Percentiles rank a stretch among this genome's conserved stretches.
These are phyloP conservation scores for Halcyon leucocephala DNA, from an alignment of 2,797 vertebrate species.

Conservation along the genomic window DNA sequence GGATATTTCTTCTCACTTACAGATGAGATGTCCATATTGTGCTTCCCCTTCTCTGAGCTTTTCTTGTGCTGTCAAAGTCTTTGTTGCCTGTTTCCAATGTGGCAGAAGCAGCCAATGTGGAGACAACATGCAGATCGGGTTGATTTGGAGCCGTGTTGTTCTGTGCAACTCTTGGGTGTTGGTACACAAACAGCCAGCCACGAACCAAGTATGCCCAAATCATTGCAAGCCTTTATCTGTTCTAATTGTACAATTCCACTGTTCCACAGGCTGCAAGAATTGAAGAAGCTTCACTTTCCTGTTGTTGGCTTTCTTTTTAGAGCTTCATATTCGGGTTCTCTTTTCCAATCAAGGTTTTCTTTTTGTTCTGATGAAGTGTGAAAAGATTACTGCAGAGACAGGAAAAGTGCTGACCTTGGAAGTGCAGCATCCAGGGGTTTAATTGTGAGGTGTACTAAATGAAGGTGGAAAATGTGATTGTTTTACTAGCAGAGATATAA, in stretches of 20 bases:
- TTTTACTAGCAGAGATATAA: background rate
- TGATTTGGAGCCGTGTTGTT: background rate
- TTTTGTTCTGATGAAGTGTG: background rate
- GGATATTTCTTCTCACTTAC: background rate
- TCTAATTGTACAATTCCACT: background rate
- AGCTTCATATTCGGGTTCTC: background rate
- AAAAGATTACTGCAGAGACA: background rate
- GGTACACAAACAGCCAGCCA: background rate
- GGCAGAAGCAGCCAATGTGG: background rate
- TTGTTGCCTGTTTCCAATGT: background rate
- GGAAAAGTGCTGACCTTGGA: background rate
- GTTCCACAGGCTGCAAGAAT: background rate
- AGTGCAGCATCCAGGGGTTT: background rate
- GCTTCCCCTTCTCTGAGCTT: background rate
- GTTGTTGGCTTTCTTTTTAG: background rate
- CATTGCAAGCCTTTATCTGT: background rate
- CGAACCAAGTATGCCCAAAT: background rate
- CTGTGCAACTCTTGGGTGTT: background rate
- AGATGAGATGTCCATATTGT: background rate
- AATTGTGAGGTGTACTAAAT: background rate
- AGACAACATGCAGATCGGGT: background rate
- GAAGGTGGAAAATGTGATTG: background rate
- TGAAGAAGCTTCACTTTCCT: background rate
- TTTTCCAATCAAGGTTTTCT: background rate
- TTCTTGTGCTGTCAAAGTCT: background rate